A percentile compares a stretch with the other conserved stretches of the same genome.
Evolutionary conservation across 53 echinoderm and acorn worm species (phyloP).

Genomic region (Actinopyga echinites): DNA sequence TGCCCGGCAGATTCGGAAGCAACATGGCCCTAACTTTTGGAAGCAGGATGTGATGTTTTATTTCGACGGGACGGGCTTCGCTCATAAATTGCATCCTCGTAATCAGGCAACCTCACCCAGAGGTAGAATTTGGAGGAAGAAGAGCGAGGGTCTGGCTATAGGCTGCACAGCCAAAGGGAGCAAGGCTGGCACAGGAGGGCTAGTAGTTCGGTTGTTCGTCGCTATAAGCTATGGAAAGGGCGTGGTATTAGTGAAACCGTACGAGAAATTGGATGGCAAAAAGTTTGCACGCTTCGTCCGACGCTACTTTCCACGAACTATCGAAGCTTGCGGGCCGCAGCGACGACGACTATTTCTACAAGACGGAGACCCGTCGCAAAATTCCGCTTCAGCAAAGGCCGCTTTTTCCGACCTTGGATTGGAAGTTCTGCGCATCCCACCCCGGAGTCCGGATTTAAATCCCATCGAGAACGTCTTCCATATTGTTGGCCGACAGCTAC

Average conservation of each 20-base stretch:
- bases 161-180: slow-evolving; percentile 15
- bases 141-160: slow-evolving; percentile 2
- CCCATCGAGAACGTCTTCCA: too few species aligned
- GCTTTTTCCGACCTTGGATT: too few species aligned
- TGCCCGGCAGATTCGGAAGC: background rate
- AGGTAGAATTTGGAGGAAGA: background rate
- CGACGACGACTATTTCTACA: background rate
- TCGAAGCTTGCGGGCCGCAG: background rate
- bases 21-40: background rate
- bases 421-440: too few species aligned
- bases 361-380: too few species aligned
- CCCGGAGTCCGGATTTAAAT: too few species aligned
- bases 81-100: background rate
- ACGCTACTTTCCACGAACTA: background rate
- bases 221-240: slow-evolving; percentile 20
- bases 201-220: slow-evolving; percentile 5
- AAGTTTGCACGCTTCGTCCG: too few species aligned
- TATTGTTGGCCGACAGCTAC: too few species aligned
- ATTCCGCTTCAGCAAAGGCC: too few species aligned
- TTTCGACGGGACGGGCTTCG: background rate
- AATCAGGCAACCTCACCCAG: slow-evolving; percentile 4
- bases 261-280: too few species aligned
- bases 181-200: slow-evolving; percentile 6
- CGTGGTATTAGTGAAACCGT: too few species aligned
- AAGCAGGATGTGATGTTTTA: background rate